Percentiles rank a stretch among this genome's conserved stretches.
phyloP scores from a whole-genome alignment of 2,797 vertebrate genomes.

The Hephaestus fuliginosus region DNA sequence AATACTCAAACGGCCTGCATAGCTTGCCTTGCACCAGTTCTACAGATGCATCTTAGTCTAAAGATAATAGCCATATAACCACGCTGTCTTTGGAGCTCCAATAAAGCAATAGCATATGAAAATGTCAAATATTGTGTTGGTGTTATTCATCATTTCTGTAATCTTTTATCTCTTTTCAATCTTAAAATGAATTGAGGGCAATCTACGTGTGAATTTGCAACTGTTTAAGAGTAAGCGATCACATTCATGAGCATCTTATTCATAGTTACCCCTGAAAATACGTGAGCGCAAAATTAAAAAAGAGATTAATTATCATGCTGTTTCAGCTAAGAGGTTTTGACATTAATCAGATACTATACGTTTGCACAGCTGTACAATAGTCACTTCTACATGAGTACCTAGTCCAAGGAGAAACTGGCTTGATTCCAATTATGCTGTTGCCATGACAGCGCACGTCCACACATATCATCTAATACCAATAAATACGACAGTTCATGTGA shows the following conservation, averaged over 20 bases:
- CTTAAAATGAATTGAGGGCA: not conserved
- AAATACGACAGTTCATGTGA: slow-evolving; percentile 34
- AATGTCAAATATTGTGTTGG: slow-evolving; percentile 17
- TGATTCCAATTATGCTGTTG: slow-evolving; percentile 49
- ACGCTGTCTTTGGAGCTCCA: slow-evolving; percentile 62
- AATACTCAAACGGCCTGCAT: slow-evolving; percentile 15
- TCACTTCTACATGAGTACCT: slow-evolving; percentile 46
- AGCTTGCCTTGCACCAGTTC: slow-evolving; percentile 31
- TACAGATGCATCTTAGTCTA: slow-evolving; percentile 16
- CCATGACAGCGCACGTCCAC: slow-evolving; percentile 57
- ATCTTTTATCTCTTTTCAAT: not conserved
- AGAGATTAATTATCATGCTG: slow-evolving; percentile 31
- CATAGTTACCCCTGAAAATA: slow-evolving; percentile 23
- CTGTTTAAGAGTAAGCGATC: not conserved
- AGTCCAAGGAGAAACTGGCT: slow-evolving; percentile 26
- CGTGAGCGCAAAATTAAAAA: slow-evolving; percentile 1
- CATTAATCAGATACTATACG: slow-evolving; percentile 39
- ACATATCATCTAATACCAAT: slow-evolving; percentile 41
- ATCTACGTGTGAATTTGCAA: not conserved
- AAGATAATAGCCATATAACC: slow-evolving; percentile 13
- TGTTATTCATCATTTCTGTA: slow-evolving; percentile 17
- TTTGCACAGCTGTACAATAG: slow-evolving; percentile 61
- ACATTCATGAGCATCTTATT: slow-evolving; percentile 7
- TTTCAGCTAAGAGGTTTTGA: slow-evolving; percentile 37
- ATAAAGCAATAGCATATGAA: slow-evolving; percentile 71